Conservation (phyloP, 2,888 invertebrate genomes). For the Morpho deidamia region DNA sequence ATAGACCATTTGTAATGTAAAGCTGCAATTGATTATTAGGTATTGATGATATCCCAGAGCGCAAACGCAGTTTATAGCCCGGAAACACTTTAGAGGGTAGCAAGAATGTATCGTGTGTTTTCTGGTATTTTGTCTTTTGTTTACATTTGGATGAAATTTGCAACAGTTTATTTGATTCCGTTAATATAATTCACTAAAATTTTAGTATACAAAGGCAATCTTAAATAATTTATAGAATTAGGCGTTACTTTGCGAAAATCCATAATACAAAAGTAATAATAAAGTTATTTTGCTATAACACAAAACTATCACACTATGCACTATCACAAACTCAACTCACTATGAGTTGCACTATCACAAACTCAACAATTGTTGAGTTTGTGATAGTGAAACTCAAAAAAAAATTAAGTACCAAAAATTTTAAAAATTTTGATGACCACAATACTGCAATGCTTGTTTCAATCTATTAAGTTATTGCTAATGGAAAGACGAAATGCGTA, state of each 20-base stretch:
- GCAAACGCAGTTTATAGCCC: constrained; percentile 3
- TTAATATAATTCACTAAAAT: too few species aligned
- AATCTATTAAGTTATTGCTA: constrained; percentile 60
- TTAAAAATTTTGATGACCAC: constrained; percentile 15
- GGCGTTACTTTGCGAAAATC: too few species aligned
- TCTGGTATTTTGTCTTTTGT: background rate
- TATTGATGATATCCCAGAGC: background rate
- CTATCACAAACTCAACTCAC: too few species aligned
- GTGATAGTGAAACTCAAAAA: background rate
- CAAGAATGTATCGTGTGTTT: background rate
- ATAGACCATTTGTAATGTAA: constrained; percentile 7
- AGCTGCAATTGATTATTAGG: constrained; percentile 11
- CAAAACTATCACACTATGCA: too few species aligned
- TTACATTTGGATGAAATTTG: too few species aligned
- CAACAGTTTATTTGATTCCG: too few species aligned
- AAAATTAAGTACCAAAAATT: background rate
- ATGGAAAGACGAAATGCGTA: constrained; percentile 52
- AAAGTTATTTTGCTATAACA: too few species aligned
- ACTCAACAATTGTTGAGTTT: too few species aligned
- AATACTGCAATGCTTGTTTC: constrained; percentile 30
- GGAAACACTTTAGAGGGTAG: background rate
- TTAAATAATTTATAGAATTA: too few species aligned
- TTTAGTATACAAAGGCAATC: too few species aligned
- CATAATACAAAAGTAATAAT: too few species aligned
- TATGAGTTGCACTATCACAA: too few species aligned